A percentile compares a stretch with the other conserved stretches of the same genome.
Conservation (phyloP, 2,797 vertebrate genomes). For the Lagorchestes hirsutus region DNA sequence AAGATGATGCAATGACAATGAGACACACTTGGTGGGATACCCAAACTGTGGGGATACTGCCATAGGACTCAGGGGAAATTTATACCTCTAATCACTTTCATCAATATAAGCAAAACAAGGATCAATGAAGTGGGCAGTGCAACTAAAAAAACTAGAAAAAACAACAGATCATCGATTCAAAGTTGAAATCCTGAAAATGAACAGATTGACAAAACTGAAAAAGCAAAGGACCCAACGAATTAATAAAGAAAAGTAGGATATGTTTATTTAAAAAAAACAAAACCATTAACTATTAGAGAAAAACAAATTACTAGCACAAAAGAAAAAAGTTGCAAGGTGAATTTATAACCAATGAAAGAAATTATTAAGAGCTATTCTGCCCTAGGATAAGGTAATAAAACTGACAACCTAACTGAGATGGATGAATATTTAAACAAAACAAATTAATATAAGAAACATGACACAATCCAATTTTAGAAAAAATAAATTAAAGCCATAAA, state of each 20-base stretch:
- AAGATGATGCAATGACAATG: background rate
- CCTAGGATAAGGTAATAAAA: background rate
- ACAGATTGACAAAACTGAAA: background rate
- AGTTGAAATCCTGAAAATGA: background rate
- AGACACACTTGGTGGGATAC: background rate
- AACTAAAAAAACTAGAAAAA: background rate
- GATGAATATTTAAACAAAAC: background rate
- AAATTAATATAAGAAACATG: background rate
- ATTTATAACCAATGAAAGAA: background rate
- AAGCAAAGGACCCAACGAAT: background rate
- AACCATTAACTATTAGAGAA: background rate
- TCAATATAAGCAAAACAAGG: background rate
- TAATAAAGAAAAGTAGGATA: background rate
- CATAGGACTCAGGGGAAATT: background rate
- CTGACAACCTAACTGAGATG: background rate
- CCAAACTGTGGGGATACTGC: background rate
- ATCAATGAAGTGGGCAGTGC: background rate
- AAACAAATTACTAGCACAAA: background rate
- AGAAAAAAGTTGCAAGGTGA: background rate
- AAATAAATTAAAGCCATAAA: background rate
- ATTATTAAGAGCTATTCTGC: background rate
- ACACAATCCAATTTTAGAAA: background rate
- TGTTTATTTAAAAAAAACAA: background rate
- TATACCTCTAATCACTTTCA: background rate
- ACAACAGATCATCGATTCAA: background rate